Evolutionary conservation across 2,797 vertebrate genomes (phyloP), one percentile per base, ranked within the genome.

Genomic region (Melanotaenia nigrans): DNA sequence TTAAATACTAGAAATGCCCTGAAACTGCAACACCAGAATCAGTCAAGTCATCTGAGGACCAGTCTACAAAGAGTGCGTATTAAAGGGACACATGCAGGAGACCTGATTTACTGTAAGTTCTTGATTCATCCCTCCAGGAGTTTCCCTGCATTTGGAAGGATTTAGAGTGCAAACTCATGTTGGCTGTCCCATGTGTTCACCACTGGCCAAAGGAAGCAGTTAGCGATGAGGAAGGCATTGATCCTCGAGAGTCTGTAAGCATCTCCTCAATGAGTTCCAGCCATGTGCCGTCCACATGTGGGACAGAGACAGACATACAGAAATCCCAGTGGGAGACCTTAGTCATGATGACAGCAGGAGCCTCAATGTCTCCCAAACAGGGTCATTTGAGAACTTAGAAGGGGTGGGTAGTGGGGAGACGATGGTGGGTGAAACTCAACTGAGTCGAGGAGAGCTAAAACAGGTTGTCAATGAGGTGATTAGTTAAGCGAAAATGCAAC

Each of bases 281-380:
- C 53, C 87, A 90, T 79, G 73, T 90, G 86, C 45, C 38, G 3
- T 58, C 77, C 89, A 90, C 83, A 89, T 90, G 87, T 82, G 79
- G 10, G 51, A 14, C 12, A 54, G 5, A 66, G 64, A 65, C 35
- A 42, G 59, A 68, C 54, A 58, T 28, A 59, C 13, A 74, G 65
- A 79, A 69, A 22, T 74, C 76, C 69, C 71, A n/a, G 68, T 25
- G 38, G 80, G 82, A 77, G 32, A 56, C 60, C 60, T 54, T 18
- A 22, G 68, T 58, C 73, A 16, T 25, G 47, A 68, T 56, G 79
- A 83, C 81, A 79, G 68, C 51, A 12, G 47, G 61, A 75, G 57
- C 5, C 55, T 57, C 57, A 36, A 18, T 1, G 14, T 32, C 65
- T 78, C 53, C 57, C 18, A 14, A 47, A 22, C 16, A 22, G 20